These are phyloP conservation scores for Grantiella picta DNA, from an alignment of 2,113 vertebrate genomes.

Conservation along the genomic window DNA sequence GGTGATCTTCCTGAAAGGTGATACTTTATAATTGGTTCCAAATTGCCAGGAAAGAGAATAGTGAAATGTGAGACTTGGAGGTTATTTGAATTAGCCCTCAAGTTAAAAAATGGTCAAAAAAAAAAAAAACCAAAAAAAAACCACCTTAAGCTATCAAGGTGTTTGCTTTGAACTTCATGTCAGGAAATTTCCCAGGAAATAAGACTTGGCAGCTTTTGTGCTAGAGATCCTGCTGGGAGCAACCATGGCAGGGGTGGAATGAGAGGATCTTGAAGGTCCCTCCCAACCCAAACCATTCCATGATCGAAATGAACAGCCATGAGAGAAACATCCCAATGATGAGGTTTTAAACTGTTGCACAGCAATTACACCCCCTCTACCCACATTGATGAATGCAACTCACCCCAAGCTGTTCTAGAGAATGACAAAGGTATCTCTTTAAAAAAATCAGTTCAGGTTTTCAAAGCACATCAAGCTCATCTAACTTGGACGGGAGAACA, in stretches of 20 bases:
- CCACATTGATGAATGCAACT: not conserved
- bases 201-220: not conserved
- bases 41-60: not conserved
- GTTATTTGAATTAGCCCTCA: not conserved
- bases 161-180: not conserved
- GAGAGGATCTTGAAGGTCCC: not conserved
- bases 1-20: conserved; percentile 12
- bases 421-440: not conserved
- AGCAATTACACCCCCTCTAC: accelerated
- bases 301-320: accelerated
- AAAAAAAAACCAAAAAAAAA: no score
- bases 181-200: not conserved
- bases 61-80: not conserved
- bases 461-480: not conserved
- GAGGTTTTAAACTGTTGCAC: not conserved
- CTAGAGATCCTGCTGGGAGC: not conserved
- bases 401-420: accelerated
- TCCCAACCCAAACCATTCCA: not conserved
- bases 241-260: not conserved
- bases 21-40: conserved; percentile 36
- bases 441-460: not conserved
- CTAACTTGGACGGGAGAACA: not conserved
- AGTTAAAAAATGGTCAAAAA: not conserved
- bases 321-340: accelerated
- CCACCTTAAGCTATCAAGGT: not conserved